phyloP scores from a whole-genome alignment of 1,140 invertebrate genomes.

The Drosophila nigrodunni region DNA sequence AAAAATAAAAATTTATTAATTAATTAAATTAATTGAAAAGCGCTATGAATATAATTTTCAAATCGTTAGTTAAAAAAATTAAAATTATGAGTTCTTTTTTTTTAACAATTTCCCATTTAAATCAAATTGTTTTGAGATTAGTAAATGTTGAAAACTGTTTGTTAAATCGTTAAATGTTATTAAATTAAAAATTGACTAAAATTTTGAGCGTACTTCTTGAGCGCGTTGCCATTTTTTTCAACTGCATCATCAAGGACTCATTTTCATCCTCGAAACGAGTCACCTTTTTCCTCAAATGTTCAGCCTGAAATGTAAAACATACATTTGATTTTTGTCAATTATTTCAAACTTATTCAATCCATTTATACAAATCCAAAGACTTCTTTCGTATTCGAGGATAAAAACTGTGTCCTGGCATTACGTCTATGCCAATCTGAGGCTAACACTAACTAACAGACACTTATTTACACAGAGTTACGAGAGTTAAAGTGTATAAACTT shows the following conservation, averaged over 20 bases:
- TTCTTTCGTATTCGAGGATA: constrained; percentile 72
- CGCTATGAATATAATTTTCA: constrained; percentile 47
- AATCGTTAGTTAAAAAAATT: constrained; percentile 47
- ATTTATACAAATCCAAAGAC: background rate
- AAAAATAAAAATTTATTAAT: constrained; percentile 52
- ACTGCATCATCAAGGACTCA: constrained; percentile 95
- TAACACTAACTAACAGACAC: constrained; percentile 7
- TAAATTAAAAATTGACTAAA: background rate
- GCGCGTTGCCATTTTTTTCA: constrained; percentile 96
- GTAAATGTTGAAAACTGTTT: constrained; percentile 23
- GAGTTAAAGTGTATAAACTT: constrained; percentile 12
- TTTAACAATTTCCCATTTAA: background rate
- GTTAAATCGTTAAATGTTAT: background rate
- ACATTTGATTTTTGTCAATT: constrained; percentile 58
- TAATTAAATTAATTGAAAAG: constrained; percentile 52
- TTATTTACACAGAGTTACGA: constrained; percentile 20
- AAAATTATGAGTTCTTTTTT: background rate
- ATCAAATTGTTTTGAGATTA: constrained; percentile 9
- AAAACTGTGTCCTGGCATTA: constrained; percentile 56
- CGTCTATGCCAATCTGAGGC: constrained; percentile 16
- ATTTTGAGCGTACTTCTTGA: constrained; percentile 89
- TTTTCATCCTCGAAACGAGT: constrained; percentile 96
- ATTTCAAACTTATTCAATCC: constrained; percentile 21
- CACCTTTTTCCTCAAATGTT: constrained; percentile 93
- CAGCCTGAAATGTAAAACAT: constrained; percentile 87